A percentile compares a stretch with the other conserved stretches of the same genome.
Evolutionary conservation across 2,113 vertebrate species (phyloP).

Genomic region (Pelobates fuscus): DNA sequence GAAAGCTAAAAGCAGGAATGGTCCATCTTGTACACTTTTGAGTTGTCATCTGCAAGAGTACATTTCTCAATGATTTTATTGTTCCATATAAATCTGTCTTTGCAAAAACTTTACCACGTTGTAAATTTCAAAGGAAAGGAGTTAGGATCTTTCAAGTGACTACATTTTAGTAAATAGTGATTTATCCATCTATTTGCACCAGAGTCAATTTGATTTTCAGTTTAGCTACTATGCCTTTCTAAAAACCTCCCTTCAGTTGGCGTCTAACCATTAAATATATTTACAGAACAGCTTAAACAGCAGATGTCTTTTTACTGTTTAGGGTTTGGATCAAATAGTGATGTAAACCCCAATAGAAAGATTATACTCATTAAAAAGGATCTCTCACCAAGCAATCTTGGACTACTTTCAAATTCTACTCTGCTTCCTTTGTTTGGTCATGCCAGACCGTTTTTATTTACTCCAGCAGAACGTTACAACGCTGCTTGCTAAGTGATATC

Average conservation of each 20-base stretch:
- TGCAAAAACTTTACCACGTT: slow-evolving; percentile 32
- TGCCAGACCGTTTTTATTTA: slow-evolving; percentile 46
- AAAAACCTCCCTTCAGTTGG: slow-evolving; percentile 79
- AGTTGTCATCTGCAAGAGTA: slow-evolving; percentile 38
- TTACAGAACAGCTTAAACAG: slow-evolving; percentile 81
- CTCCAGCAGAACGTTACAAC: slow-evolving; percentile 10
- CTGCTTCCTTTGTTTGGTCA: slow-evolving; percentile 62
- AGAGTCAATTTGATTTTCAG: slow-evolving; percentile 48
- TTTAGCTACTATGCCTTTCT: slow-evolving; percentile 35
- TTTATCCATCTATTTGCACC: slow-evolving; percentile 45
- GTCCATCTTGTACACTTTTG: slow-evolving; percentile 40
- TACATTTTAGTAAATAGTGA: slow-evolving; percentile 46
- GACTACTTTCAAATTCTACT: slow-evolving; percentile 65
- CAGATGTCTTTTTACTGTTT: slow-evolving; percentile 76
- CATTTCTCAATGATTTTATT: slow-evolving; percentile 35
- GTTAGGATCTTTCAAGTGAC: slow-evolving; percentile 35
- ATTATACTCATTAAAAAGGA: slow-evolving; percentile 70
- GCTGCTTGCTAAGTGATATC: slow-evolving; percentile 17
- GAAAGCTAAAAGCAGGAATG: slow-evolving; percentile 54
- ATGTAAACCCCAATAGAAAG: slow-evolving; percentile 70
- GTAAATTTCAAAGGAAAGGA: slow-evolving; percentile 38
- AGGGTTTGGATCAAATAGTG: slow-evolving; percentile 76
- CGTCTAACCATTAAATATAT: slow-evolving; percentile 82
- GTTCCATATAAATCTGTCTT: slow-evolving; percentile 40
- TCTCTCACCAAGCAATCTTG: slow-evolving; percentile 65